phyloP scores from a whole-genome alignment of 2,888 invertebrate species.

The Parnassius glacialis region DNA sequence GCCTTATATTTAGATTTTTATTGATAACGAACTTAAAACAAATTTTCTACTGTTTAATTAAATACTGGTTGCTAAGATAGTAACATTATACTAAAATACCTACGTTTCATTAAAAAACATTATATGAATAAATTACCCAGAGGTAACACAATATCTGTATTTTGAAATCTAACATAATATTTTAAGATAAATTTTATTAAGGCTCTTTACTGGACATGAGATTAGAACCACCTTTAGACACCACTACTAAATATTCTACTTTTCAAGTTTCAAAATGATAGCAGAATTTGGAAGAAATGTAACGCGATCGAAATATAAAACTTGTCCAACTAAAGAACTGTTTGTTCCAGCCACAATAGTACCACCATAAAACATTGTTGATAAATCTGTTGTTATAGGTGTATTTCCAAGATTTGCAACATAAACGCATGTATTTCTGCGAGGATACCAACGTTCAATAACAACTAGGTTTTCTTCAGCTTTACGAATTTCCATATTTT shows the following conservation, averaged over 20 bases:
- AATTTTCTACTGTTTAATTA: too few species aligned
- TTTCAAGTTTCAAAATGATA: constrained; percentile 68
- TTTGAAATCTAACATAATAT: too few species aligned
- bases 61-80: too few species aligned
- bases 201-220: too few species aligned
- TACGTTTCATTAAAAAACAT: too few species aligned
- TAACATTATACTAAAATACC: too few species aligned
- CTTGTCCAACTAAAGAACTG: constrained; percentile 55
- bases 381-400: constrained; percentile 85
- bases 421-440: constrained; percentile 88
- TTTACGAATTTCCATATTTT: constrained; percentile 85
- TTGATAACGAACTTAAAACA: too few species aligned
- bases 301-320: constrained; percentile 66
- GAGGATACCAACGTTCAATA: constrained; percentile 88
- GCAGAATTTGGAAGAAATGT: constrained; percentile 70
- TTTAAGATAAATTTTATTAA: too few species aligned
- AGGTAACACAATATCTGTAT: too few species aligned
- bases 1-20: too few species aligned
- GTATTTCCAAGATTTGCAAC: constrained; percentile 86
- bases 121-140: too few species aligned
- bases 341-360: constrained; percentile 69
- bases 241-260: constrained; percentile 40
- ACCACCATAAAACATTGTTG: constrained; percentile 88
- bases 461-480: constrained; percentile 84
- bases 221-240: too few species aligned